Evolutionary conservation across 92 coral and sea anemone genomes (phyloP).

Genomic region (Anthopleura xanthogrammica): DNA sequence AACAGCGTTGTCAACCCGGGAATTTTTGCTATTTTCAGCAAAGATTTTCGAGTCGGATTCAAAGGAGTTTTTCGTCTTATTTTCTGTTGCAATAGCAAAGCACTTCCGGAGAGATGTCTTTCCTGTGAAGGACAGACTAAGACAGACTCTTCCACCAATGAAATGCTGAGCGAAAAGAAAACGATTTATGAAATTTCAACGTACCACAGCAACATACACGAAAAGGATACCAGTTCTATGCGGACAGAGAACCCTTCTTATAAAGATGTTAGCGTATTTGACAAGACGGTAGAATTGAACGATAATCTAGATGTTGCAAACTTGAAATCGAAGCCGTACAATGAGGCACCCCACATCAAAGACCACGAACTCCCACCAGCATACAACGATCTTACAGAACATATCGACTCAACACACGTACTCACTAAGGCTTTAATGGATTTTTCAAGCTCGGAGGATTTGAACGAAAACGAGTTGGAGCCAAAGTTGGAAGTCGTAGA

Average conservation of each 20-base stretch:
- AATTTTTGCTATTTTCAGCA: slow-evolving; percentile 81
- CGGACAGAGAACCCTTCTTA: background rate
- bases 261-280: background rate
- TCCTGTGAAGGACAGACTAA: slow-evolving; percentile 9
- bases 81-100: slow-evolving; percentile 35
- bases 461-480: background rate
- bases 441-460: background rate
- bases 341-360: background rate
- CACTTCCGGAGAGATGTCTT: slow-evolving; percentile 15
- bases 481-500: background rate
- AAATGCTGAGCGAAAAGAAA: slow-evolving; percentile 24
- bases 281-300: background rate
- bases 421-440: background rate
- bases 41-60: slow-evolving; percentile 82
- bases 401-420: background rate
- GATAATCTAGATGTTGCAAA: background rate
- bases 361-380: background rate
- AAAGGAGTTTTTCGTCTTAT: slow-evolving; percentile 44
- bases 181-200: background rate
- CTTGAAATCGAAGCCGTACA: background rate
- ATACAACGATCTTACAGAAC: background rate
- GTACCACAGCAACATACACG: background rate
- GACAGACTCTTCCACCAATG: slow-evolving; percentile 29
- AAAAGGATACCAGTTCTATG: background rate
- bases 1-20: slow-evolving; percentile 89